Evolutionary conservation across 2,888 invertebrate genomes (phyloP), one percentile per base, ranked within the genome.

Genomic region (Lasioglossum pauxillum): DNA sequence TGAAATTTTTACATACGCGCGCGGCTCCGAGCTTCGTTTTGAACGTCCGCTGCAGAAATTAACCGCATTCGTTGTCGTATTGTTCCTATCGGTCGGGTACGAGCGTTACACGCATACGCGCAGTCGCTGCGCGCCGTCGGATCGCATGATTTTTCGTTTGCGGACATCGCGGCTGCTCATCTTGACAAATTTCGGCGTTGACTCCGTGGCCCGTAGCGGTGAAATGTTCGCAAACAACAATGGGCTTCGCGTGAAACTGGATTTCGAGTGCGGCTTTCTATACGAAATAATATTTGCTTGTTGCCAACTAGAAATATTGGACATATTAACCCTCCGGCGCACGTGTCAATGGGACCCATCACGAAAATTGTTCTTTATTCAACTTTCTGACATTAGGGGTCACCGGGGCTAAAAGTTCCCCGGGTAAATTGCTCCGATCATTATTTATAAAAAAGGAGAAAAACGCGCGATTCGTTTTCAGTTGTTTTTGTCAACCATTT

Each of bases 21-120:
- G 35, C 53, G 7, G 41, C 41, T 38, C 38, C 71, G 14, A 10
- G 71, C 27, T 72, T 35, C 75, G 38, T 46, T 75, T 44, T 64
- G 49, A 19, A 41, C 3, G 41, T 14, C 44, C 23, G 69, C 57
- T 75, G 83, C 35, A 83, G 83, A 84, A 78, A 78, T 84, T 78
- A 83, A 60, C 27, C 53, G 75, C 75, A 78, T 64, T 72, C 49
- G 35, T 49, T 41, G 72, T 64, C 19, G 19, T 46, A 44, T 81
- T 64, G 64, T 35, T 75, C 57, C 57, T 35, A 44, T 69, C 38
- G 44, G 41, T 31, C 44, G 5, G 35, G 38, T 23, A 67, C 41
- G 19, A 57, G 10, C 53, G 23, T 53, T n/a, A 7, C 10, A 57
- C 57, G 57, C 57, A 5, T 57, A 57, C 12, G n/a, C 57, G 57